These are phyloP conservation scores for Florisuga fusca DNA, from an alignment of 2,797 vertebrate genomes.

Conservation along the genomic window DNA sequence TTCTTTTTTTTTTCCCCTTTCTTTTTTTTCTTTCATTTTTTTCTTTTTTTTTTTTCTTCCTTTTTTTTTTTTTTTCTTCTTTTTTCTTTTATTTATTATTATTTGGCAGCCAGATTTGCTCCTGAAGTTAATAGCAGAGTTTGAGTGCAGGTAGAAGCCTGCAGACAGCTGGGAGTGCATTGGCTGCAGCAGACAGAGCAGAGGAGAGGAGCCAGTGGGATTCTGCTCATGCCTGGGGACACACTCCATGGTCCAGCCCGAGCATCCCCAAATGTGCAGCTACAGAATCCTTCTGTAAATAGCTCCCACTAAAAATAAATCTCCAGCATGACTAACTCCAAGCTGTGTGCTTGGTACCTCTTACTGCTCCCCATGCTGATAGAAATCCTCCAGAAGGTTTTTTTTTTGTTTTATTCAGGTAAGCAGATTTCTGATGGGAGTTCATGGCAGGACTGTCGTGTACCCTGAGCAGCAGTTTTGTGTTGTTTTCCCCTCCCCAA, in stretches of 20 bases:
- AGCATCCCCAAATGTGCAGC: not conserved
- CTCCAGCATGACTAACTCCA: conserved; percentile 10
- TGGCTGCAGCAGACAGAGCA: not conserved
- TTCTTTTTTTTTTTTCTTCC: no score
- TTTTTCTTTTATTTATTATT: not conserved
- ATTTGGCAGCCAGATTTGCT: not conserved
- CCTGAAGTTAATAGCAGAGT: not conserved
- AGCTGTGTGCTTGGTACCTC: conserved; percentile 3
- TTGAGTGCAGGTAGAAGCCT: not conserved
- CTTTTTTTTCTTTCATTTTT: no score
- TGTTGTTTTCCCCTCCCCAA: not conserved
- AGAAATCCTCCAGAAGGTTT: not conserved
- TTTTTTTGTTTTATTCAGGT: not conserved
- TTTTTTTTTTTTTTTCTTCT: no score
- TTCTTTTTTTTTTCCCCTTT: no score
- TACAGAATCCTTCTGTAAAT: conserved; percentile 31
- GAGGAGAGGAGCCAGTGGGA: not conserved
- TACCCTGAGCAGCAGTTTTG: not conserved
- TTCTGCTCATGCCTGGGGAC: not conserved
- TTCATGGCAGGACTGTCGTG: not conserved
- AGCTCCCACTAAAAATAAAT: conserved; percentile 46
- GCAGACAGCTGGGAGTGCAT: not conserved
- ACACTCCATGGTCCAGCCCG: rapidly evolving
- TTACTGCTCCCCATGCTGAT: not conserved
- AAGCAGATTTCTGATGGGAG: not conserved